Evolutionary conservation across 2,888 invertebrate genomes (phyloP).

Genomic region (Kryphioiulus occultus): DNA sequence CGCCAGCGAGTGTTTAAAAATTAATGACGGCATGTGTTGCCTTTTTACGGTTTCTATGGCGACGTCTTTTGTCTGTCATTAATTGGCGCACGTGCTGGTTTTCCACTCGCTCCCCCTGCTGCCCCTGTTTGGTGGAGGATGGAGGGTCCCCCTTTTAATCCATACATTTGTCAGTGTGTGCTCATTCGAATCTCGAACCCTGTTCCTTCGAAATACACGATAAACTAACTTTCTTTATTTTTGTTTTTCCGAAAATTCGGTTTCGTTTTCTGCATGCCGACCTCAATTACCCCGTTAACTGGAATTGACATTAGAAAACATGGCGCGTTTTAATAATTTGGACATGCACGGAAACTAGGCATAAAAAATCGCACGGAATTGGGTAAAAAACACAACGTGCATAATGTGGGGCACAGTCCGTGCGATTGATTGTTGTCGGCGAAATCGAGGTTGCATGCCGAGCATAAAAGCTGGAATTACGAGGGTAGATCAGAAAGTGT

Average conservation of each 20-base stretch:
- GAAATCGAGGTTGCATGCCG: background rate
- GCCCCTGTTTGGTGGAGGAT: background rate
- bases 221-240: background rate
- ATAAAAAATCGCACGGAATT: background rate
- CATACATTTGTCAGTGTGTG: background rate
- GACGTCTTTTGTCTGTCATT: constrained; percentile 20
- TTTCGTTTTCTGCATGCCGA: background rate
- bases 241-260: background rate
- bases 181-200: background rate
- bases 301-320: constrained; percentile 4
- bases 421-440: background rate
- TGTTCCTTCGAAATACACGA: background rate
- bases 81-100: background rate
- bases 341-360: background rate
- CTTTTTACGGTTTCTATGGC: background rate
- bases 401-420: background rate
- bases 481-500: background rate
- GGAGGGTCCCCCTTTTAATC: background rate
- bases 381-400: background rate
- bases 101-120: background rate
- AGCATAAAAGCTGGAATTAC: too few species aligned
- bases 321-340: background rate
- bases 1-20: background rate
- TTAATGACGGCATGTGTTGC: background rate
- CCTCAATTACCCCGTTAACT: background rate